Base-by-base conservation (phyloP, 2,113 vertebrate genomes). In the Opisthocomus hoazin region DNA sequence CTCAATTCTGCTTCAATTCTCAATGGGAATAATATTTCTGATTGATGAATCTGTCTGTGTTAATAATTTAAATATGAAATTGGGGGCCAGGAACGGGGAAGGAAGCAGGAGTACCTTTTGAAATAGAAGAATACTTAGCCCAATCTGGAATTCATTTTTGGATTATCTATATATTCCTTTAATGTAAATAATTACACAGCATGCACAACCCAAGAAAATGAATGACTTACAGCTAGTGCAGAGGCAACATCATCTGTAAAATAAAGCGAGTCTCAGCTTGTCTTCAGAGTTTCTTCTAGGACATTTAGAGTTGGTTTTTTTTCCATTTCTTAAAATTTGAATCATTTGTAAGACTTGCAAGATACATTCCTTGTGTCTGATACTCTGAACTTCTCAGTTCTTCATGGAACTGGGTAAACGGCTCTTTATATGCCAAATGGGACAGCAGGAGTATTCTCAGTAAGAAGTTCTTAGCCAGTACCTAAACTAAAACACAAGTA, bases 71-170 rank as follows among this genome's bases (percentile, higher is more conserved):
- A 83, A 58, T 63, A 41, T 87, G 11, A 87, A 83, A 37, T 30
- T 58, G 8, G 10, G 6, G 26, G 12, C 16, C 16, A 54, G 2
- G 4, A 5, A 8, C 2, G 12, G 12, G 11, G 15, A 7, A 5
- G 24, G 12, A 45, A 82, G 5, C 37, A 68, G 27, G 32, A 50
- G 5, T 70, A 61, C 11, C 6, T 93, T 92, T 90, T 43, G 56
- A 61, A 24, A 58, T 8, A 93, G 26, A 41, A 46, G 4, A 94
- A 66, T 64, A 20, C 9, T 77, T 94, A 41, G 8, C 11, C 51
- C 24, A 86, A 16, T 68, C 12, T 17, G 19, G 17, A 83, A 43
- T 74, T 70, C 51, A 43, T 41, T 78, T 89, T 75, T 58, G 8
- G 11, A 48, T 34, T 83, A 64, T 65, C 23, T 83, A 11, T 75